A percentile compares a stretch with the other conserved stretches of the same genome.
These are phyloP conservation scores for Lepidochrysops patricia DNA, from an alignment of 2,888 invertebrate genomes.

Conservation along the genomic window DNA sequence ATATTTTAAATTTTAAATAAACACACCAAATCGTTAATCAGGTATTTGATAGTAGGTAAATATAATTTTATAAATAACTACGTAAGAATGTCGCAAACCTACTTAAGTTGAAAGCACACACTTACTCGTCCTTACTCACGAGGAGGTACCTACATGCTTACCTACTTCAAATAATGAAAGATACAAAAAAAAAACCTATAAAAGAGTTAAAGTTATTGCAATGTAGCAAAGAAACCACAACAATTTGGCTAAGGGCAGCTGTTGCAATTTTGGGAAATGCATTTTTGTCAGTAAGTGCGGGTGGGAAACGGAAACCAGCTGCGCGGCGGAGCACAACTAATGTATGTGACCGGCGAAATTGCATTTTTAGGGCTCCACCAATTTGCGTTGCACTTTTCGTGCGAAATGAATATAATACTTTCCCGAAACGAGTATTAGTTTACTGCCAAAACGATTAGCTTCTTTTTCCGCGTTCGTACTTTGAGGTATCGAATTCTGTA, in stretches of 20 bases:
- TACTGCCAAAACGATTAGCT: not conserved
- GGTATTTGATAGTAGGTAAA: too few relatives aligned
- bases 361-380: slow-evolving; percentile 67
- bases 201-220: slow-evolving; percentile 28
- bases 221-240: slow-evolving; percentile 43
- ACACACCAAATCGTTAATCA: too few relatives aligned
- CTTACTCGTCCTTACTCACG: too few relatives aligned
- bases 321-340: slow-evolving; percentile 57
- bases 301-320: slow-evolving; percentile 70
- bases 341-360: slow-evolving; percentile 59
- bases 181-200: too few relatives aligned
- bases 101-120: too few relatives aligned
- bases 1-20: too few relatives aligned
- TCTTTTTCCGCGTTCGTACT: not conserved
- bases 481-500: not conserved
- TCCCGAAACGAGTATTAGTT: slow-evolving; percentile 12
- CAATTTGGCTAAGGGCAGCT: slow-evolving; percentile 37
- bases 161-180: too few relatives aligned
- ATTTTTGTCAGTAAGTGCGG: slow-evolving; percentile 39
- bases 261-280: slow-evolving; percentile 62
- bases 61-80: not conserved
- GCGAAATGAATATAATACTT: slow-evolving; percentile 22
- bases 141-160: too few relatives aligned
- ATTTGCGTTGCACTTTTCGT: slow-evolving; percentile 35
- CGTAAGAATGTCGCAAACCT: not conserved